Base-by-base conservation (phyloP, 2,113 vertebrate genomes). In the Galeopterus variegatus region DNA sequence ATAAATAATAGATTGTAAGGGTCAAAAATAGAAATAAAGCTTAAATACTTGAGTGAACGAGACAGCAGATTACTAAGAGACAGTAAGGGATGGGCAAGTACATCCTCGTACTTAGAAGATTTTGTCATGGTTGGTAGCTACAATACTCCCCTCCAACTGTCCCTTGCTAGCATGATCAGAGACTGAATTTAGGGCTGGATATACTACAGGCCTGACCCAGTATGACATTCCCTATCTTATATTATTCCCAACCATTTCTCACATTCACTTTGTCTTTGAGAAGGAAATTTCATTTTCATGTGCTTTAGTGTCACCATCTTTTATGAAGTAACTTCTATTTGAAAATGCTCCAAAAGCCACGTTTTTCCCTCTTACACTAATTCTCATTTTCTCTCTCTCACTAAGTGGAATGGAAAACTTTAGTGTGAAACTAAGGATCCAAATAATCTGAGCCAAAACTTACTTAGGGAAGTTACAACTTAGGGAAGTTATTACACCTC, bases 331-430 rank as follows among this genome's bases (percentile, higher is more conserved):
- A 85, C 8, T 58, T 76, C 60, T 76, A 56, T 72, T 93, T 90
- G 11, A 81, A 85, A 88, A 91, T 82, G 69, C 33, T 88, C 62
- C 79, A 65, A 88, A 90, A 62, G 52, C 67, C 48, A 85, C 65
- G 45, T 58, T 90, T 75, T 52, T 77, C 26, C 75, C 24, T 93
- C 10, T 77, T 54, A 58, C 23, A 69, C 6, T 13, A 76, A 90
- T 36, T 90, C 15, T 67, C 58, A 33, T 72, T 87, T 70, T 90
- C 28, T 93, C 65, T 73, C 76, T 88, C 45, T 87, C 31, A 41
- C 18, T 60, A 58, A 90, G 36, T 24, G 26, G 88, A 60, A 76
- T 36, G 23, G 58, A 70, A 90, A 88, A 58, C 26, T 75, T 58
- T 10, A 31, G 80, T 52, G 41, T 31, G 77, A 64, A 73, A 41